These are phyloP conservation scores for Clarias pachynema DNA, from an alignment of 2,797 vertebrate genomes.

Conservation along the genomic window DNA sequence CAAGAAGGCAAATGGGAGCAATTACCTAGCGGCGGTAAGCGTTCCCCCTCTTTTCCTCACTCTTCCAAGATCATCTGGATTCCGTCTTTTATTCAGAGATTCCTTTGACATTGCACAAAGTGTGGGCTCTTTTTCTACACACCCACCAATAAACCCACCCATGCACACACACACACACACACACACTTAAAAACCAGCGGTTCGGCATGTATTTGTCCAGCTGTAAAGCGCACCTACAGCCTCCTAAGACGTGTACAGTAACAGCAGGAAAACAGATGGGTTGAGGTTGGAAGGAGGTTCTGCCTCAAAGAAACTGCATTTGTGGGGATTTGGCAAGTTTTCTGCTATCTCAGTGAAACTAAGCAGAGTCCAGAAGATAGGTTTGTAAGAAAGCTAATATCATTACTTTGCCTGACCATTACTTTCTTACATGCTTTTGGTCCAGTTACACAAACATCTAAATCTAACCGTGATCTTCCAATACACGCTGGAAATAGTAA, in stretches of 20 bases:
- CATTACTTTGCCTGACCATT: neutral
- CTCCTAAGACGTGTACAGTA: slow-evolving; percentile 9
- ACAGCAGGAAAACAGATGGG: slow-evolving; percentile 32
- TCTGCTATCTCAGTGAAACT: neutral
- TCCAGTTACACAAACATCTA: slow-evolving; percentile 4
- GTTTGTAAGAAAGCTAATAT: neutral
- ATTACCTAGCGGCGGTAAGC: slow-evolving; percentile 48
- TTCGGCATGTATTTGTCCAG: slow-evolving; percentile 44
- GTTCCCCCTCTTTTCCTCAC: slow-evolving; percentile 38
- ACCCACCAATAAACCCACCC: neutral
- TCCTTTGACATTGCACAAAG: slow-evolving; percentile 39
- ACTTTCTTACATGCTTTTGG: slow-evolving; percentile 1
- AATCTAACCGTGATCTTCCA: slow-evolving; percentile 24
- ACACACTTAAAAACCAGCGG: slow-evolving; percentile 32
- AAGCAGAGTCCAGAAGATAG: neutral
- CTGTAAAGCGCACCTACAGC: slow-evolving; percentile 38
- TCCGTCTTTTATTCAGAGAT: slow-evolving; percentile 40
- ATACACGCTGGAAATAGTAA: slow-evolving; percentile 1
- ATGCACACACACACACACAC: slow-evolving; percentile 14
- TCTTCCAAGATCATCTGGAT: slow-evolving; percentile 53
- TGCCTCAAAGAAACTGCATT: slow-evolving; percentile 39
- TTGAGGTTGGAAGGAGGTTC: slow-evolving; percentile 55
- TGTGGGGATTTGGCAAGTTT: slow-evolving; percentile 18
- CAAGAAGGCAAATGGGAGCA: slow-evolving; percentile 54
- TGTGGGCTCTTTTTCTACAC: slow-evolving; percentile 14